These are phyloP conservation scores for Lates calcarifer DNA, from an alignment of 2,113 vertebrate species.

Conservation along the genomic window DNA sequence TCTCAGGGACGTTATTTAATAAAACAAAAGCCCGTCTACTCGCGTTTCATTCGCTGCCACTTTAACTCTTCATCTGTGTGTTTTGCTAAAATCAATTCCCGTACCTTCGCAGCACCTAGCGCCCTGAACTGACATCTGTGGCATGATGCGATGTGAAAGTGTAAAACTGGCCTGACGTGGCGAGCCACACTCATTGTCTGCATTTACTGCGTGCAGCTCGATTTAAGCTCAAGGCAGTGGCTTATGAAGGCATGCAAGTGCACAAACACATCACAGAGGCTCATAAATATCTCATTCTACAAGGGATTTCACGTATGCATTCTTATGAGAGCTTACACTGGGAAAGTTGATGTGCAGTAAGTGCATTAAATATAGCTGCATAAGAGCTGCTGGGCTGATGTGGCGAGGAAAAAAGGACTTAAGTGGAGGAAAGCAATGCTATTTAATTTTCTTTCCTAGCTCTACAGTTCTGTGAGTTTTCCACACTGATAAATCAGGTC, in stretches of 20 bases:
- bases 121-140: constrained; percentile 36
- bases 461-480: not conserved
- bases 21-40: constrained; percentile 17
- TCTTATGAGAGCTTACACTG: constrained; percentile 49
- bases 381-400: constrained; percentile 8
- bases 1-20: not conserved
- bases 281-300: constrained; percentile 74
- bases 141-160: constrained; percentile 27
- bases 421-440: constrained; percentile 1
- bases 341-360: constrained; percentile 43
- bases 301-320: constrained; percentile 55
- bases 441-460: not conserved
- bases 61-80: not conserved
- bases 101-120: constrained; percentile 11
- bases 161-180: constrained; percentile 38
- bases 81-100: constrained; percentile 29
- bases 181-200: constrained; percentile 27
- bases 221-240: constrained; percentile 34
- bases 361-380: constrained; percentile 53
- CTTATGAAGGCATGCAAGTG: constrained; percentile 27
- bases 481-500: no score
- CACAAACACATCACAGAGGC: constrained; percentile 37
- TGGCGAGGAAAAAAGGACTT: not conserved
- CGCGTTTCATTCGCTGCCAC: constrained; percentile 29
- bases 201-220: constrained; percentile 27